Percentiles rank a stretch among this genome's conserved stretches.
Evolutionary conservation across 53 echinoderm and acorn worm species (phyloP).

Genomic region (Temnopleurus reevesii): DNA sequence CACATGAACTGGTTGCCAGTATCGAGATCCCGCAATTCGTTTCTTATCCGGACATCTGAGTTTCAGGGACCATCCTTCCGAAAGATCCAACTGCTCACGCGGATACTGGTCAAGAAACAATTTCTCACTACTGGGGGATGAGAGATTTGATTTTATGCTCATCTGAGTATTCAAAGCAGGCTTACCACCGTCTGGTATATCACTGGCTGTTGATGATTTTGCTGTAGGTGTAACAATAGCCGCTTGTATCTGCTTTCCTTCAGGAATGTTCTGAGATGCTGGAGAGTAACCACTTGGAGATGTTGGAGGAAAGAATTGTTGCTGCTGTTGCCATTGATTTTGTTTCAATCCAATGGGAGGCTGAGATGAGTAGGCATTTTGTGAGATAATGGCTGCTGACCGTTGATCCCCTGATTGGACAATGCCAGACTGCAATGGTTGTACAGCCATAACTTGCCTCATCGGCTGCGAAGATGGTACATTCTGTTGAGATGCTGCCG

Average conservation of each 20-base stretch:
- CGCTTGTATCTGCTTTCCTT: background rate
- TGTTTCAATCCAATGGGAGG: conserved; percentile 25
- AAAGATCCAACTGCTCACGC: conserved; percentile 59
- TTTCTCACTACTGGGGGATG: background rate
- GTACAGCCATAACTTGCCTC: conserved; percentile 25
- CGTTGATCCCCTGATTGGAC: background rate
- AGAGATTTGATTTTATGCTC: conserved; percentile 34
- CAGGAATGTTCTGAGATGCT: background rate
- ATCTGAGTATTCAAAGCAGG: background rate
- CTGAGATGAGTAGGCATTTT: background rate
- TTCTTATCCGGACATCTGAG: conserved; percentile 90
- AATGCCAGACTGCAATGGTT: background rate
- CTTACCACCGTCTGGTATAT: conserved; percentile 5
- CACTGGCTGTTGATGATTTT: background rate
- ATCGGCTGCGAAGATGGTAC: conserved; percentile 1
- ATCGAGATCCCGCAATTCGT: conserved; percentile 83
- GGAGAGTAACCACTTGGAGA: background rate
- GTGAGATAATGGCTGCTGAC: conserved; percentile 16
- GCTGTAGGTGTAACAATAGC: conserved; percentile 35
- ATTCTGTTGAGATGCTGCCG: background rate
- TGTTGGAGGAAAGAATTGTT: conserved; percentile 16
- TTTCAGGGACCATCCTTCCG: conserved; percentile 85
- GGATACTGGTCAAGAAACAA: conserved; percentile 83
- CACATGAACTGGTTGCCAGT: conserved; percentile 83
- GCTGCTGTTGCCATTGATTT: conserved; percentile 46